Percentiles rank a stretch among this genome's conserved stretches.
These are phyloP conservation scores for Acleris cristana DNA, from an alignment of 2,888 invertebrate species.

Conservation along the genomic window DNA sequence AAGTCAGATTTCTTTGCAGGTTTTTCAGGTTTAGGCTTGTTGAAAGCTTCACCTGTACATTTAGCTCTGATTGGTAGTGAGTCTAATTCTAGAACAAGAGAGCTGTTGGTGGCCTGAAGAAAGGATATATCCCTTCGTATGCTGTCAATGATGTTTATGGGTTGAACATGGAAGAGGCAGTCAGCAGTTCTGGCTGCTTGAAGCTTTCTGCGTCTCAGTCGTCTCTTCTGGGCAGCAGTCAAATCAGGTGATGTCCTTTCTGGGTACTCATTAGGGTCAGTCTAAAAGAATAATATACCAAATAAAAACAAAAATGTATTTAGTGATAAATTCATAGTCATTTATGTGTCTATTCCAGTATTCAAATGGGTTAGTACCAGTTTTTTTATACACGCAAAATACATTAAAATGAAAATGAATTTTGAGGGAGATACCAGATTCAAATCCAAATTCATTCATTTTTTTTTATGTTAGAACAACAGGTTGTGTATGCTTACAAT, in stretches of 20 bases:
- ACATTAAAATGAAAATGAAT: too few relatives aligned
- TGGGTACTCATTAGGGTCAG: not conserved
- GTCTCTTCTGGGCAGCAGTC: constrained; percentile 56
- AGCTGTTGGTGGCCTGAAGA: constrained; percentile 35
- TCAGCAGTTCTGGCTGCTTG: constrained; percentile 42
- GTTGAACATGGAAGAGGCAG: constrained; percentile 5
- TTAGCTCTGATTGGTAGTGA: constrained; percentile 29
- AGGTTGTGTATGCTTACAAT: too few relatives aligned
- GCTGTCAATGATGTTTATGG: constrained; percentile 32
- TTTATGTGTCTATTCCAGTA: too few relatives aligned
- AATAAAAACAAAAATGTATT: not conserved
- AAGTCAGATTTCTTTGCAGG: constrained; percentile 33
- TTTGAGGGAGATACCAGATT: too few relatives aligned
- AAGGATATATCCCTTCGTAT: constrained; percentile 33
- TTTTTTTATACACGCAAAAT: too few relatives aligned
- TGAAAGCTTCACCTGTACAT: constrained; percentile 23
- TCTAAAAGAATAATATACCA: constrained; percentile 1
- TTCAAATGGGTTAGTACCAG: too few relatives aligned
- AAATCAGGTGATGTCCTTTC: constrained; percentile 27
- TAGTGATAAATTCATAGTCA: too few relatives aligned
- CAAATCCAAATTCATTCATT: too few relatives aligned
- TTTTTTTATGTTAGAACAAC: too few relatives aligned
- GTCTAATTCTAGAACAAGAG: constrained; percentile 32
- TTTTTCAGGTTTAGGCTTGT: constrained; percentile 1
- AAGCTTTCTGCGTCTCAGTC: constrained; percentile 59